phyloP scores from a whole-genome alignment of 2,888 invertebrate species.

The Synanthedon andrenaeformis region DNA sequence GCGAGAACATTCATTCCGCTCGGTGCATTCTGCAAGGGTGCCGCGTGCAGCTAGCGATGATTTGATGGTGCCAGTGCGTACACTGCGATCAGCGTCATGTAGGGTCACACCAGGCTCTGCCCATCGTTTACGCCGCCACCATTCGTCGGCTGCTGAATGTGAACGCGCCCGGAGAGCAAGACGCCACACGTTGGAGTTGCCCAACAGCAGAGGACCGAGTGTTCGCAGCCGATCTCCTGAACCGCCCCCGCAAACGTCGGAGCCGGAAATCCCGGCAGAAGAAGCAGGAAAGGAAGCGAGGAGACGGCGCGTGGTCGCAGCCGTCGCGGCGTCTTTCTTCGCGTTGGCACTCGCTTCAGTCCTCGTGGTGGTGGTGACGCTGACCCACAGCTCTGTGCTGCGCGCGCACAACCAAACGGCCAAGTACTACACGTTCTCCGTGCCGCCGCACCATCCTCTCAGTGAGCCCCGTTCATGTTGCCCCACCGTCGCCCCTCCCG shows the following conservation, averaged over 20 bases:
- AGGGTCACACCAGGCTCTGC: conserved; percentile 58
- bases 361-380: conserved; percentile 81
- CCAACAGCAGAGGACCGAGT: conserved; percentile 56
- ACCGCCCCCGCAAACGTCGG: conserved; percentile 38
- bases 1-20: conserved; percentile 59
- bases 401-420: conserved; percentile 74
- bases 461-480: conserved; percentile 72
- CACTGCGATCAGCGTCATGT: conserved; percentile 60
- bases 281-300: conserved; percentile 75
- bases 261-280: conserved; percentile 57
- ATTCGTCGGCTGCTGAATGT: conserved; percentile 62
- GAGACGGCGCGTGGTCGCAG: conserved; percentile 76
- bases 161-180: conserved; percentile 60
- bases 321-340: conserved; percentile 78
- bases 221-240: conserved; percentile 59
- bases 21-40: conserved; percentile 61
- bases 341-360: conserved; percentile 80
- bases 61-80: conserved; percentile 60
- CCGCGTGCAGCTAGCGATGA: conserved; percentile 61
- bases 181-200: conserved; percentile 56
- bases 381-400: conserved; percentile 78
- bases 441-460: conserved; percentile 71
- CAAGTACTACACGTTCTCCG: conserved; percentile 75
- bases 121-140: conserved; percentile 59
- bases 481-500: conserved; percentile 70